Base-by-base conservation (phyloP, 2,113 vertebrate species). In the Poecile atricapillus region DNA sequence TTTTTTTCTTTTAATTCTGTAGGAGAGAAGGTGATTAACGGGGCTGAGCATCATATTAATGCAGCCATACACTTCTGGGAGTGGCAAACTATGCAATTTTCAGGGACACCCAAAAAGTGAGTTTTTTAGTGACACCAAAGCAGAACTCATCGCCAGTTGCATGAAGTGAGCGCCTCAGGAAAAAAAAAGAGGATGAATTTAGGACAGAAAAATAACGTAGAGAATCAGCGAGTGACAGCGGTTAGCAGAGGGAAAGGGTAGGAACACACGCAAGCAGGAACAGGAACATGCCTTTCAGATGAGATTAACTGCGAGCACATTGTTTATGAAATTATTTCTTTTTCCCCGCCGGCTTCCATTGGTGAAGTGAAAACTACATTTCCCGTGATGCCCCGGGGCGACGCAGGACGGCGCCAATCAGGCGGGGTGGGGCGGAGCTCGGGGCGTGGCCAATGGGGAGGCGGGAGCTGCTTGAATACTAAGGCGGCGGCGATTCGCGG, bases 281-380 rank as follows among this genome's bases (percentile, higher is more conserved):
- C 9, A 47, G 22, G 12, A 41, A 2, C 20, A 7, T 30, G 24
- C 35, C n/a, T 41, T 75, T 65, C 3, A 41, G 19, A 30, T n/a
- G 30, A 30, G 13, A 49, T 41, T 30, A 31, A 65, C 24, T 24
- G 20, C 15, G 5, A 75, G 10, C 1, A 10, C 43, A 13, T 19
- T 75, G 19, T 16, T 31, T n/a, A 56, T 4, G 16, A 49, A 24
- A n/a, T 24, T 15, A 7, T 8, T 47, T n/a, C 0, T 5, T 9
- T 5, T 13, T 1, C 2, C 1, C 13, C 2, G 14, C 23, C 7
- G 9, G 7, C 6, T 1, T 23, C 23, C 15, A 7, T 7, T 0
- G 2, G 3, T 30, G 20, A 58, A 4, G 3, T 0, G 8, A 0
- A 16, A 85, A 84, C 69, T 69, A n/a, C 55, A 43, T 23, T 50